Conservation (phyloP, 2,888 invertebrate genomes). For the Scaptomyza parva region DNA sequence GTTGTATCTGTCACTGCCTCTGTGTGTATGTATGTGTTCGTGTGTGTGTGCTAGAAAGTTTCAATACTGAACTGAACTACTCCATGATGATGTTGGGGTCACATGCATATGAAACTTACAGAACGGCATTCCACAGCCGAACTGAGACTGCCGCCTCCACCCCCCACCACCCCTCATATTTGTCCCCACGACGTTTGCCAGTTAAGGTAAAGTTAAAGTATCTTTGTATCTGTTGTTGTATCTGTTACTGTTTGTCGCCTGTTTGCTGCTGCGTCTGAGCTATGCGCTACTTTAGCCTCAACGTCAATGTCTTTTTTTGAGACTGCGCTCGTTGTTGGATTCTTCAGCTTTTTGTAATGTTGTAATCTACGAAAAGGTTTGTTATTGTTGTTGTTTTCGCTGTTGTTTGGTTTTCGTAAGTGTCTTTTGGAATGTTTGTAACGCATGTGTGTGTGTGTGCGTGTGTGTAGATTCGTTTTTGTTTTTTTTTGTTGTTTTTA, state of each 20-base stretch:
- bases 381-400: slow-evolving; percentile 35
- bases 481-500: slow-evolving; percentile 15
- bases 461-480: slow-evolving; percentile 24
- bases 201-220: slow-evolving; percentile 47
- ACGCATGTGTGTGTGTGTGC: slow-evolving; percentile 14
- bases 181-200: slow-evolving; percentile 26
- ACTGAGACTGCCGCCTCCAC: slow-evolving; percentile 38
- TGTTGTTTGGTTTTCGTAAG: slow-evolving; percentile 63
- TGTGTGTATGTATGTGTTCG: slow-evolving; percentile 26
- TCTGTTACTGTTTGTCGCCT: slow-evolving; percentile 31
- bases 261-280: slow-evolving; percentile 37
- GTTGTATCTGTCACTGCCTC: slow-evolving; percentile 31
- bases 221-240: slow-evolving; percentile 57
- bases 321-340: slow-evolving; percentile 33
- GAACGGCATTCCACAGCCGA: slow-evolving; percentile 82
- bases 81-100: slow-evolving; percentile 63
- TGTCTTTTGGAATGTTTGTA: slow-evolving; percentile 54
- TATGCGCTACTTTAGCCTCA: slow-evolving; percentile 66
- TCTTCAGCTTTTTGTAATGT: slow-evolving; percentile 54
- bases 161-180: neutral
- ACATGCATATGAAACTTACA: slow-evolving; percentile 81
- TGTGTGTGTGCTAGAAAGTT: slow-evolving; percentile 67
- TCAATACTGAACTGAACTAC: slow-evolving; percentile 60
- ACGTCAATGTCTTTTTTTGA: slow-evolving; percentile 40
- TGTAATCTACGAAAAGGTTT: slow-evolving; percentile 65